phyloP scores from a whole-genome alignment of 2,113 vertebrate genomes.

The Oryzias javanicus region DNA sequence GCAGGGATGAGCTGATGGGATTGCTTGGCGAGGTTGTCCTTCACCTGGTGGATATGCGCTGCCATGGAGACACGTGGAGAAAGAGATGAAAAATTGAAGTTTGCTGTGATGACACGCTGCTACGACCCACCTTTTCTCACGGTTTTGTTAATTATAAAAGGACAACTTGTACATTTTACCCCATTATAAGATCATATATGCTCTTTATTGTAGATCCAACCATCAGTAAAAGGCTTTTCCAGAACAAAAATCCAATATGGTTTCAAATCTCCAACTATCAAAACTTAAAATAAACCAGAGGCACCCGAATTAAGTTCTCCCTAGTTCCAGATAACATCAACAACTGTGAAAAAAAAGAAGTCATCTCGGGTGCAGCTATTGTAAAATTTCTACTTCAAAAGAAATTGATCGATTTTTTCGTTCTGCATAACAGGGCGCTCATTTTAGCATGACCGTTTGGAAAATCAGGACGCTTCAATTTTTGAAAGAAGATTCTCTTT shows the following conservation, averaged over 20 bases:
- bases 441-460: not conserved
- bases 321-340: not conserved
- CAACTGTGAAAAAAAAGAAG: not conserved
- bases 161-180: no score
- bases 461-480: not conserved
- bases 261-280: no score
- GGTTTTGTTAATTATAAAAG: not conserved
- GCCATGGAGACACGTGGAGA: slow-evolving; percentile 18
- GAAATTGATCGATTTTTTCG: no score
- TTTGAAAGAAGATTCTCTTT: not conserved
- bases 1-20: slow-evolving; percentile 67
- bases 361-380: no score
- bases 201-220: no score
- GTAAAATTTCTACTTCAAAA: no score
- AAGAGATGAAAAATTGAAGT: not conserved
- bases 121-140: not conserved
- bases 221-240: no score
- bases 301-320: not conserved
- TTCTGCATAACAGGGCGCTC: not conserved
- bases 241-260: no score
- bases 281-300: not conserved
- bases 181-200: no score
- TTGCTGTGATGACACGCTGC: not conserved
- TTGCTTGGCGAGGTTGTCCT: slow-evolving; percentile 51
- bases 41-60: slow-evolving; percentile 70